Evolutionary conservation across 2,113 vertebrate species (phyloP), one percentile per base, ranked within the genome.

Genomic region (Aphyosemion australe): DNA sequence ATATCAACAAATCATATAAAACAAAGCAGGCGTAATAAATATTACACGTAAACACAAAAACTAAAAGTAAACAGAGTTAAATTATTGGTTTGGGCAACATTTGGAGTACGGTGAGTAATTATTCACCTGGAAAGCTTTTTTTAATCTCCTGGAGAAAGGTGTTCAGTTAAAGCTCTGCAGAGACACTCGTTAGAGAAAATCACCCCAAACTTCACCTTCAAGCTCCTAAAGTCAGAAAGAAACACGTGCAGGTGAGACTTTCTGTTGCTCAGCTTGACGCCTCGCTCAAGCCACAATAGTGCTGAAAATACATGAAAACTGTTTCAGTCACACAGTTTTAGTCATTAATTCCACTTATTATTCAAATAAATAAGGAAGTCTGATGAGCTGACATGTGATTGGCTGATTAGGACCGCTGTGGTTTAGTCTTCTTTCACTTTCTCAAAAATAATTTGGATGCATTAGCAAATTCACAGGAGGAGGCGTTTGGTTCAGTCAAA

Each of bases 21-120:
- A 92, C 82, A 91, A 72, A 85, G 65, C 76, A 89, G 74, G 83
- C 82, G 82, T 85, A 93, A 93, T 93, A 93, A 93, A 93, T 93
- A 92, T 88, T 58, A 93, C 85, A 89, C 79, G 5, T 26, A 90
- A 71, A 89, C 74, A 91, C 79, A 78, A 83, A 46, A 88, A 77
- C 50, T 71, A 68, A 49, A 65, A 65, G 83, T 90, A 89, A 89
- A 91, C 86, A 81, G 72, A 76, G 78, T 87, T 81, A 87, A 87
- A 74, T 81, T 84, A 82, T 89, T 80, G 76, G 85, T 76, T 80
- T 79, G 82, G 86, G 74, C 26, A 18, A 69, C 41, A 62, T 83
- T 87, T 82, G 79, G 61, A 85, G 69, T 52, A 55, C 49, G 43
- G 53, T 69, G 61, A 21, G 3, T 45, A 64, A 80, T 66, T 60